Conservation (phyloP, 2,113 vertebrate species). For the Eretmochelys imbricata region DNA sequence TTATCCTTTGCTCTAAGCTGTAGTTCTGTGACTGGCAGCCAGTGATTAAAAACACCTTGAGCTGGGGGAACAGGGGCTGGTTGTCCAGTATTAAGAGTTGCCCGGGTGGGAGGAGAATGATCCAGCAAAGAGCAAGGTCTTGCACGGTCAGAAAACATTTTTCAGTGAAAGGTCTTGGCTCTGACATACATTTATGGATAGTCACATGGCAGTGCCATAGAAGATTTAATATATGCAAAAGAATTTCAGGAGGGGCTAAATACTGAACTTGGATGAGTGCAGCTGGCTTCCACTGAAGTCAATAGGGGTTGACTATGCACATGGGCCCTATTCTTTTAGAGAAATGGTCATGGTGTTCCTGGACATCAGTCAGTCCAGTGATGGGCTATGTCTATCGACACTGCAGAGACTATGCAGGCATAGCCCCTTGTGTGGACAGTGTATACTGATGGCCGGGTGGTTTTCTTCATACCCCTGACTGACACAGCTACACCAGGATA, state of each 20-base stretch:
- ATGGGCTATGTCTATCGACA: no score
- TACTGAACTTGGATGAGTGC: background rate
- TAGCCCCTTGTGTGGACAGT: no score
- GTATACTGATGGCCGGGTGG: no score
- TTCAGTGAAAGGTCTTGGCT: background rate
- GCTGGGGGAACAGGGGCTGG: background rate
- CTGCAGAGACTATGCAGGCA: no score
- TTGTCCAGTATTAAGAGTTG: rapidly evolving
- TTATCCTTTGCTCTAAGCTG: background rate
- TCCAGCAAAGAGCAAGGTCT: rapidly evolving
- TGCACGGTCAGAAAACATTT: background rate
- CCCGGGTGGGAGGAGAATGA: background rate
- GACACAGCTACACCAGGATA: background rate
- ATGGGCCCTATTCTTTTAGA: background rate
- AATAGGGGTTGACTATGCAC: rapidly evolving
- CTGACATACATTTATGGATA: rapidly evolving
- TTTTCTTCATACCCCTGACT: background rate
- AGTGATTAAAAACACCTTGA: background rate
- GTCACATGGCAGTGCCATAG: background rate
- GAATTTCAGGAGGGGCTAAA: rapidly evolving
- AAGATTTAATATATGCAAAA: background rate
- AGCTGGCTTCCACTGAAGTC: background rate
- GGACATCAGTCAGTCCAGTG: rapidly evolving
- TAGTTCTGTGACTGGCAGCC: background rate
- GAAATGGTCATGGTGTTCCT: background rate